Percentiles rank a stretch among this genome's conserved stretches.
These are phyloP conservation scores for Austrolebias charrua DNA, from an alignment of 2,797 vertebrate genomes.

Conservation along the genomic window DNA sequence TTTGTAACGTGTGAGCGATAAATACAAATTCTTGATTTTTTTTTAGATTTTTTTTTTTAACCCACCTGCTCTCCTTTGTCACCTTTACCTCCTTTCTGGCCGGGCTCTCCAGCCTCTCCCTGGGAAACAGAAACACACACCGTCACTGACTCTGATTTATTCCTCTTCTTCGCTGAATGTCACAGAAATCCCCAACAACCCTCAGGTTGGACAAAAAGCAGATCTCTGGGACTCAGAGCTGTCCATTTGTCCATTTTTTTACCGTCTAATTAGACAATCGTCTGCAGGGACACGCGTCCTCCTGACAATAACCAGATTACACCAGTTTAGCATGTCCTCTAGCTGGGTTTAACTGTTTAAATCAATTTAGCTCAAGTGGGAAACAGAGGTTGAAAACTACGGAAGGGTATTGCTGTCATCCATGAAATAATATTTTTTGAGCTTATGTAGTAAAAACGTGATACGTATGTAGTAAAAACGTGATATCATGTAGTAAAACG, in stretches of 20 bases:
- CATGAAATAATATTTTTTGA: no score
- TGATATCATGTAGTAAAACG: no score
- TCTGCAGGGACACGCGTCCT: constrained; percentile 19
- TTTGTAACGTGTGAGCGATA: no score
- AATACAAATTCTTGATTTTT: neutral
- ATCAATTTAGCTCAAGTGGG: no score
- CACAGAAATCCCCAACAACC: constrained; percentile 16
- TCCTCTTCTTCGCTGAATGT: constrained; percentile 18
- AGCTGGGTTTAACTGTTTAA: constrained; percentile 38
- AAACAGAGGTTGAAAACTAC: no score
- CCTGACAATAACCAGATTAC: constrained; percentile 21
- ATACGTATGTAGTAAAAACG: no score
- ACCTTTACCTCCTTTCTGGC: constrained; percentile 97
- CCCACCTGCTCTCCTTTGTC: constrained; percentile 98
- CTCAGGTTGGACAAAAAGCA: neutral
- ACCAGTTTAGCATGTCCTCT: constrained; percentile 47
- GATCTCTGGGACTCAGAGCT: constrained; percentile 7
- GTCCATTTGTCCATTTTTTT: neutral
- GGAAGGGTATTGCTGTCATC: no score
- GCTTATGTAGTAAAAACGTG: no score
- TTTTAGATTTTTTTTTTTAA: no score
- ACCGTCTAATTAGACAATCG: neutral
- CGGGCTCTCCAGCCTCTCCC: constrained; percentile 97
- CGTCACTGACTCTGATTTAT: constrained; percentile 3
- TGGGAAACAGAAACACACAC: constrained; percentile 66